Conservation (phyloP, 2,888 invertebrate species). For the Drosophila rubida region DNA sequence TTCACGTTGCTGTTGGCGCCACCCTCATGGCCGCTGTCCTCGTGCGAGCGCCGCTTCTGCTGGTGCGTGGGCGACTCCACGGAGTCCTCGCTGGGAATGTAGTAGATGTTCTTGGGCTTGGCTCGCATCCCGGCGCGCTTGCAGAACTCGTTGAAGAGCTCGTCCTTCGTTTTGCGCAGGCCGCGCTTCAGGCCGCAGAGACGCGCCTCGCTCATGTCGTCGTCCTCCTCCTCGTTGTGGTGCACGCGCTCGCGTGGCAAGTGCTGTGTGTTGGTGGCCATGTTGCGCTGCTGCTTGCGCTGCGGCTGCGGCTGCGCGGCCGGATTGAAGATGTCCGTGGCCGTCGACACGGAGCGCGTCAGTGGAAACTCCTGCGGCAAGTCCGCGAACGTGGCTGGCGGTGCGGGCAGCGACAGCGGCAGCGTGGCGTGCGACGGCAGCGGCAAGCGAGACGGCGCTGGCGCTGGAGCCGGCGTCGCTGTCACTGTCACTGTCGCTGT, state of each 20-base stretch:
- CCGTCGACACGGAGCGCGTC: slow-evolving; percentile 84
- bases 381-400: slow-evolving; percentile 57
- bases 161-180: slow-evolving; percentile 84
- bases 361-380: slow-evolving; percentile 82
- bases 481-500: no score
- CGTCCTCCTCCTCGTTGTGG: slow-evolving; percentile 33
- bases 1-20: slow-evolving; percentile 5
- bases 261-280: slow-evolving; percentile 75
- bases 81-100: slow-evolving; percentile 75
- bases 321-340: slow-evolving; percentile 82
- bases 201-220: slow-evolving; percentile 55
- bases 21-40: neutral
- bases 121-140: slow-evolving; percentile 82
- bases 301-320: slow-evolving; percentile 24
- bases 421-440: slow-evolving; percentile 31
- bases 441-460: slow-evolving; percentile 18
- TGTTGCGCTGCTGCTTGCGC: slow-evolving; percentile 70
- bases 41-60: slow-evolving; percentile 6
- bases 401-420: slow-evolving; percentile 14
- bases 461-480: no score
- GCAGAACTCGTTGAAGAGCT: slow-evolving; percentile 84
- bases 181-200: slow-evolving; percentile 82
- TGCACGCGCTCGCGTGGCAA: neutral
- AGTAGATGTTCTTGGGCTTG: slow-evolving; percentile 84
- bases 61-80: slow-evolving; percentile 27